A percentile compares a stretch with the other conserved stretches of the same genome.
phyloP scores from a whole-genome alignment of 2,113 vertebrate genomes.

The Gobius niger region DNA sequence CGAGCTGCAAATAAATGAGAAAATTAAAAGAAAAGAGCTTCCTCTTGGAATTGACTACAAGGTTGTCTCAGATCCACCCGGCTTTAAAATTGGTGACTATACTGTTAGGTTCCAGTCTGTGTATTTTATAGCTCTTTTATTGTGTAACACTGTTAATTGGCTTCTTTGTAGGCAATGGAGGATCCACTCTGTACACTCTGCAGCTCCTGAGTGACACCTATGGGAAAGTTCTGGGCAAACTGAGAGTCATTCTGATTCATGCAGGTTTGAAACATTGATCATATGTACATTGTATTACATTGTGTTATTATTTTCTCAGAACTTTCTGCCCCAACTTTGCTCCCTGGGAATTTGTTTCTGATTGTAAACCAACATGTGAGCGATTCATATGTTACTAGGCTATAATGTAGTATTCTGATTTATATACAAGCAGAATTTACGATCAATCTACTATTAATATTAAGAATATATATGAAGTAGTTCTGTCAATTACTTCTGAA shows the following conservation, averaged over 20 bases:
- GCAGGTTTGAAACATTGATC: constrained; percentile 80
- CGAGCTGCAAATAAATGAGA: constrained; percentile 81
- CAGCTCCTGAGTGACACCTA: constrained; percentile 79
- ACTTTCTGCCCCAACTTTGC: no score
- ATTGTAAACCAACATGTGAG: no score
- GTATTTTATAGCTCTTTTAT: neutral
- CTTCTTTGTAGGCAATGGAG: constrained; percentile 86
- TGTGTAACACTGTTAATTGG: neutral
- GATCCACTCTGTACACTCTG: constrained; percentile 87
- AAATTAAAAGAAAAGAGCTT: constrained; percentile 80
- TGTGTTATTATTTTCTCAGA: no score
- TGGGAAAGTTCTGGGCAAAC: constrained; percentile 75
- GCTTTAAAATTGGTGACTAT: constrained; percentile 84
- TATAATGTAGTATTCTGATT: no score
- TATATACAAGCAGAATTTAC: no score
- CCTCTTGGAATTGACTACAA: constrained; percentile 81
- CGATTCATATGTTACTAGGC: no score
- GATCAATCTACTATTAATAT: no score
- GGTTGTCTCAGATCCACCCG: constrained; percentile 87
- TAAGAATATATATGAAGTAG: no score
- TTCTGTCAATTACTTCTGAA: no score
- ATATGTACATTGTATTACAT: no score
- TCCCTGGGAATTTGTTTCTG: no score
- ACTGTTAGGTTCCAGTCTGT: neutral
- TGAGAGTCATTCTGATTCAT: constrained; percentile 88